Percentiles rank a stretch among this genome's conserved stretches.
These are phyloP conservation scores for Lasius fuliginosus DNA, from an alignment of 2,888 invertebrate species.

Conservation along the genomic window DNA sequence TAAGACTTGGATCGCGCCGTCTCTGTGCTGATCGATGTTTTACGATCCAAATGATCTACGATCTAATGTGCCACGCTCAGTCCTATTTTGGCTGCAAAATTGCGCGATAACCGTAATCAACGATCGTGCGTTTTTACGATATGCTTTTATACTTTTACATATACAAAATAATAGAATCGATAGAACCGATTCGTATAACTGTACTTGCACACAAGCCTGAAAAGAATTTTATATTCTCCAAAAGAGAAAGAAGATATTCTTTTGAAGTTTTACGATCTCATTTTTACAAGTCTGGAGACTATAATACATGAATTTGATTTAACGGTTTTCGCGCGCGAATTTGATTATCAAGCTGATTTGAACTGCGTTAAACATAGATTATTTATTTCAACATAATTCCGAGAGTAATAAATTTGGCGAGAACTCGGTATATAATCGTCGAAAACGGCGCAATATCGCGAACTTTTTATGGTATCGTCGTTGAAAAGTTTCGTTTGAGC, in stretches of 20 bases:
- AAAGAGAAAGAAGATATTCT: not conserved
- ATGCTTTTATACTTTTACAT: not conserved
- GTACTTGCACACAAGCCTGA: not conserved
- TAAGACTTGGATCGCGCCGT: slow-evolving; percentile 46
- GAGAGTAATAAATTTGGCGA: slow-evolving; percentile 3
- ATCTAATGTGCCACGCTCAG: not conserved
- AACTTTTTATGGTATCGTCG: slow-evolving; percentile 12
- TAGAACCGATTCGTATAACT: not conserved
- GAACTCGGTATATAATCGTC: not conserved
- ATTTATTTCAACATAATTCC: slow-evolving; percentile 1
- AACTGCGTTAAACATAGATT: not conserved
- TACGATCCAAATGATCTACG: slow-evolving; percentile 47
- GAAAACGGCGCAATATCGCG: not conserved
- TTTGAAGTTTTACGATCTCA: not conserved
- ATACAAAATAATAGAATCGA: not conserved
- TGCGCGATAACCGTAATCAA: slow-evolving; percentile 2
- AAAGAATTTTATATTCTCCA: not conserved
- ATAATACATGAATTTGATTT: not conserved
- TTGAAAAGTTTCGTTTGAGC: slow-evolving; percentile 43
- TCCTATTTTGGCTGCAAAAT: slow-evolving; percentile 11
- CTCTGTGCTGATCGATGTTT: slow-evolving; percentile 51
- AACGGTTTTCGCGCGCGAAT: not conserved
- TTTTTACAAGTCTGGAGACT: not conserved
- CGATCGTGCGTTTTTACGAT: not conserved
- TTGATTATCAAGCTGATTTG: not conserved